Percentiles rank a stretch among this genome's conserved stretches.
Evolutionary conservation across 2,888 invertebrate genomes (phyloP).

Genomic region (Lordiphosa andalusiaca): DNA sequence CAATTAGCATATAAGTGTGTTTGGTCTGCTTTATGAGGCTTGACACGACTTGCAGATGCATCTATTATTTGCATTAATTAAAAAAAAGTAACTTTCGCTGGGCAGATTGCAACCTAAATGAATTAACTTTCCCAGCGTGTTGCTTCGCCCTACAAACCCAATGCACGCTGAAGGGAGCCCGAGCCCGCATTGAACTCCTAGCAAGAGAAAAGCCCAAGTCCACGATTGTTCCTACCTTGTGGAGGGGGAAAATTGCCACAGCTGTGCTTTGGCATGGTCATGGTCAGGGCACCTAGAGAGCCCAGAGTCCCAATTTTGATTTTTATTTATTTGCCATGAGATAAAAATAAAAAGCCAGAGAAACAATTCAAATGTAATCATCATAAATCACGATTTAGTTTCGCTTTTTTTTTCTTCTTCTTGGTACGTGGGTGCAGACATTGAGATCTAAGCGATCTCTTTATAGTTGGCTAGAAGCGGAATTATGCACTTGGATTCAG

Average conservation of each 20-base stretch:
- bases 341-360: slow-evolving; percentile 31
- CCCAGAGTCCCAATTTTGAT: slow-evolving; percentile 37
- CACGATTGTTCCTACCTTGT: slow-evolving; percentile 21
- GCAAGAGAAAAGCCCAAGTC: slow-evolving; percentile 21
- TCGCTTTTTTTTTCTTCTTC: slow-evolving; percentile 34
- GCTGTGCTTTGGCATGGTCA: slow-evolving; percentile 34
- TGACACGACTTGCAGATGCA: slow-evolving; percentile 20
- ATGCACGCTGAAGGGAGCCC: slow-evolving; percentile 25
- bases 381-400: slow-evolving; percentile 51
- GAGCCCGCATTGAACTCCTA: slow-evolving; percentile 12
- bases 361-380: slow-evolving; percentile 47
- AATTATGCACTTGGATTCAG: neutral
- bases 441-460: neutral
- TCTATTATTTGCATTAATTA: slow-evolving; percentile 38
- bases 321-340: slow-evolving; percentile 38
- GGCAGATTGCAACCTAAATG: slow-evolving; percentile 23
- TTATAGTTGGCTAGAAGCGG: neutral
- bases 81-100: slow-evolving; percentile 30
- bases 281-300: slow-evolving; percentile 28
- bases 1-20: slow-evolving; percentile 19
- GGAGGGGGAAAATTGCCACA: slow-evolving; percentile 14
- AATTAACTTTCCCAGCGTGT: slow-evolving; percentile 43
- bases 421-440: slow-evolving; percentile 1
- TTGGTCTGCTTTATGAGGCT: slow-evolving; percentile 13
- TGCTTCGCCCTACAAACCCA: slow-evolving; percentile 39